Conservation (phyloP, 2,888 invertebrate species). For the Meloe dianella region DNA sequence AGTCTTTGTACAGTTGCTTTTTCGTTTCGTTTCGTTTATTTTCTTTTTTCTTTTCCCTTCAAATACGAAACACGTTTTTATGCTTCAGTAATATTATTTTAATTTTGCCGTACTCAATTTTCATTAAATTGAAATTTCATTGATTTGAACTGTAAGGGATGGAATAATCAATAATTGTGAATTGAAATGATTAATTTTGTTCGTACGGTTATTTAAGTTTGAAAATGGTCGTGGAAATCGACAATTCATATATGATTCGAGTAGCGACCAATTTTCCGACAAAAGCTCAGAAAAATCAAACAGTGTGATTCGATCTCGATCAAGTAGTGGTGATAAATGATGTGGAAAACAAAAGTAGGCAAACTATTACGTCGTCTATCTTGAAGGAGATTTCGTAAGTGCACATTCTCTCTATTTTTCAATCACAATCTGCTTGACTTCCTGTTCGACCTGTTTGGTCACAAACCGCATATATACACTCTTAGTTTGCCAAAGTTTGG, state of each 20-base stretch:
- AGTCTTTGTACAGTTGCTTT: background rate
- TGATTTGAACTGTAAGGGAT: background rate
- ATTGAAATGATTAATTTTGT: background rate
- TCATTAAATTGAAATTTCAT: background rate
- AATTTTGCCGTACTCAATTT: slow-evolving; percentile 15
- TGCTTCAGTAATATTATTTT: slow-evolving; percentile 27
- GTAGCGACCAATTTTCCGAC: slow-evolving; percentile 36
- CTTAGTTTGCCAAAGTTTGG: slow-evolving; percentile 31
- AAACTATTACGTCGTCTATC: slow-evolving; percentile 42
- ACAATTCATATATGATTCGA: slow-evolving; percentile 38
- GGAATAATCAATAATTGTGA: background rate
- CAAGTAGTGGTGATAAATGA: slow-evolving; percentile 42
- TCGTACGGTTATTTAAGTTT: background rate
- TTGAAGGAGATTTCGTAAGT: slow-evolving; percentile 30
- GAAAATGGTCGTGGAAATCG: slow-evolving; percentile 25
- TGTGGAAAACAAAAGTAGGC: slow-evolving; percentile 43
- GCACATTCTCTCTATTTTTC: background rate
- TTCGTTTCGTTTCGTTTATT: background rate
- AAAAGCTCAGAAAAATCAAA: slow-evolving; percentile 33
- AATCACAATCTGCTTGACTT: slow-evolving; percentile 28
- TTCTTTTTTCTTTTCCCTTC: slow-evolving; percentile 6
- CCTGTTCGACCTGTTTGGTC: slow-evolving; percentile 28
- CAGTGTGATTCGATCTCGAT: slow-evolving; percentile 37
- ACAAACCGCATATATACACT: slow-evolving; percentile 25
- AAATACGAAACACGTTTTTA: slow-evolving; percentile 30